phyloP scores from a whole-genome alignment of 2,797 vertebrate genomes.

The Rhinella marina region DNA sequence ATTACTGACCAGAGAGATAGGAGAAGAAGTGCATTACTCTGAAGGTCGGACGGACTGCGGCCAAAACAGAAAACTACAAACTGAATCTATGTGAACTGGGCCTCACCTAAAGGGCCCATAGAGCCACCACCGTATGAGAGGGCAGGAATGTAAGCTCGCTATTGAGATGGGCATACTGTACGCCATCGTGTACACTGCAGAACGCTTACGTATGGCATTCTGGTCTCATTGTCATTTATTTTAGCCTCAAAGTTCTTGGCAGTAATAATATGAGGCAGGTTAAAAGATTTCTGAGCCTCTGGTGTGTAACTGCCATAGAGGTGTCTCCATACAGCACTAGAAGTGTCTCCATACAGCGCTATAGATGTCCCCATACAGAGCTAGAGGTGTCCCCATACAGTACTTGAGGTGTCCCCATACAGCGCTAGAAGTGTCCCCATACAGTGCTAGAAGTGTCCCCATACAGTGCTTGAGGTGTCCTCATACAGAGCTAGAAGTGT shows the following conservation, averaged over 20 bases:
- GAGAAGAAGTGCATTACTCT: not conserved
- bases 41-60: not conserved
- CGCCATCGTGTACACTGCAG: not conserved
- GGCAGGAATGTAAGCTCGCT: not conserved
- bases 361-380: not conserved
- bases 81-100: not conserved
- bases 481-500: too few relatives aligned
- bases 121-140: not conserved
- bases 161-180: not conserved
- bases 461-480: too few relatives aligned
- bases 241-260: too few relatives aligned
- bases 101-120: not conserved
- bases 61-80: not conserved
- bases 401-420: too few relatives aligned
- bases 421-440: too few relatives aligned
- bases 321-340: not conserved
- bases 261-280: too few relatives aligned
- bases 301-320: too few relatives aligned
- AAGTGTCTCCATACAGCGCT: not conserved
- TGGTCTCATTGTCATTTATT: too few relatives aligned
- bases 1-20: constrained; percentile 15
- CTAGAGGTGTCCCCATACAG: too few relatives aligned
- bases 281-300: too few relatives aligned
- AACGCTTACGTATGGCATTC: too few relatives aligned
- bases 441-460: too few relatives aligned